These are phyloP conservation scores for Sebastolobus altivelis DNA, from an alignment of 2,797 vertebrate genomes.

Conservation along the genomic window DNA sequence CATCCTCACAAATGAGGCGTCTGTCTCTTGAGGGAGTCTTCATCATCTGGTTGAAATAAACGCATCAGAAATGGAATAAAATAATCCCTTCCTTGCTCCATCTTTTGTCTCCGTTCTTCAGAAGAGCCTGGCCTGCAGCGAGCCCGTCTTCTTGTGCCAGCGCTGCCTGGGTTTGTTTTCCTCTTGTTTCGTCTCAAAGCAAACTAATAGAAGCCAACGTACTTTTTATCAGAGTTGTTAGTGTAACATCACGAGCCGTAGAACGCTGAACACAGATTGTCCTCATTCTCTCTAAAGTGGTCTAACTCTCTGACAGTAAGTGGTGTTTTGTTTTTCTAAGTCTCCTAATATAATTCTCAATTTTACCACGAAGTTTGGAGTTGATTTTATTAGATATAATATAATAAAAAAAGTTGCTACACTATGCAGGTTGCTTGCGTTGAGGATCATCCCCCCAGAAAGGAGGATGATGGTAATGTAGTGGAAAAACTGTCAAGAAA, in stretches of 20 bases:
- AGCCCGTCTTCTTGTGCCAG: constrained; percentile 75
- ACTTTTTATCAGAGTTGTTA: constrained; percentile 75
- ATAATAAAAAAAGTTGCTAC: constrained; percentile 21
- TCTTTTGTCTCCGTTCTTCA: constrained; percentile 51
- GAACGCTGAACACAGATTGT: constrained; percentile 42
- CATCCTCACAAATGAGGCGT: constrained; percentile 78
- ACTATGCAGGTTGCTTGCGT: constrained; percentile 29
- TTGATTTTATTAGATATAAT: constrained; percentile 44
- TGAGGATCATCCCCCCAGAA: constrained; percentile 23
- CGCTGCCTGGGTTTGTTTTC: constrained; percentile 76
- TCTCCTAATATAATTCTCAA: constrained; percentile 36
- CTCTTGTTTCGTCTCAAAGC: constrained; percentile 72
- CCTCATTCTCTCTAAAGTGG: constrained; percentile 33
- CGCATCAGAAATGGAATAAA: constrained; percentile 73
- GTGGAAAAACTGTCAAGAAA: constrained; percentile 54
- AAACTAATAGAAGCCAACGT: constrained; percentile 71
- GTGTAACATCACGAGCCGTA: constrained; percentile 52
- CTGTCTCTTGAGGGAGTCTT: constrained; percentile 68
- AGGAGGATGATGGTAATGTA: constrained; percentile 40
- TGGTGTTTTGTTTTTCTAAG: constrained; percentile 48
- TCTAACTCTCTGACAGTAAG: constrained; percentile 26
- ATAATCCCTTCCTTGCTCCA: constrained; percentile 62
- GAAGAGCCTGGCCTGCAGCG: constrained; percentile 63
- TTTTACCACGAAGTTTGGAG: constrained; percentile 28
- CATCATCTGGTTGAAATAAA: constrained; percentile 84